Base-by-base conservation (phyloP, 1,140 invertebrate genomes). In the Drosophila prosaltans region DNA sequence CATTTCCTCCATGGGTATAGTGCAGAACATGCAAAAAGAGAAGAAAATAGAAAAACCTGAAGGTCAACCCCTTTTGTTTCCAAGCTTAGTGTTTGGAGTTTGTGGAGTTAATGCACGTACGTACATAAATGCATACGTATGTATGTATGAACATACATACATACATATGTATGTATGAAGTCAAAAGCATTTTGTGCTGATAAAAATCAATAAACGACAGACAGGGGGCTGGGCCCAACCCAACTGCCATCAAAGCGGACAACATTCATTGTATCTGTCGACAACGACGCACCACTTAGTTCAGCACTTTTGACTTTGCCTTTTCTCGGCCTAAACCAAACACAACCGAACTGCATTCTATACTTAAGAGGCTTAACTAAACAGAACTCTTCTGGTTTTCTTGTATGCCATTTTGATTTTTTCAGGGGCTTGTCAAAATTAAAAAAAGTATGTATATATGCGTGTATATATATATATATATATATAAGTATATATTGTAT, bases 151-250 rank as follows among this genome's bases (percentile, higher is more conserved):
- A 4, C 4, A 30, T 30, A 30, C 16, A 16, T 16, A 16, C 28
- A 30, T 16, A 16, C 16, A 16, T 4, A 30, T 30, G 28, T 30
- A 2, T 48, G 16, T 8, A 48, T 8, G 72, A 82, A 88, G 69
- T 75, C 83, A 76, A 63, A 74, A 79, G 69, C 55, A 72, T 75
- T 78, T 71, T 77, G 40, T 54, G 65, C 68, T 67, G 75, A 81
- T 86, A 85, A 86, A 84, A 86, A 86, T 86, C 82, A 69, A 86
- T 88, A 86, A 73, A 21, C 71, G 55, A 73, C 74, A 81, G 74
- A 72, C 81, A 65, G 48, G 67, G 64, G 67, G 59, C 68, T 36
- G 41, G 28, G 41, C 6, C 26, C 10, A 10, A 11, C 66, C 45
- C 30, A 59, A 59, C 54, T 8, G 24, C 30, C n/a, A 58, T 40